Percentiles rank a stretch among this genome's conserved stretches.
These are phyloP conservation scores for Arrhopalites spinosus DNA, from an alignment of 2,888 invertebrate genomes.

Conservation along the genomic window DNA sequence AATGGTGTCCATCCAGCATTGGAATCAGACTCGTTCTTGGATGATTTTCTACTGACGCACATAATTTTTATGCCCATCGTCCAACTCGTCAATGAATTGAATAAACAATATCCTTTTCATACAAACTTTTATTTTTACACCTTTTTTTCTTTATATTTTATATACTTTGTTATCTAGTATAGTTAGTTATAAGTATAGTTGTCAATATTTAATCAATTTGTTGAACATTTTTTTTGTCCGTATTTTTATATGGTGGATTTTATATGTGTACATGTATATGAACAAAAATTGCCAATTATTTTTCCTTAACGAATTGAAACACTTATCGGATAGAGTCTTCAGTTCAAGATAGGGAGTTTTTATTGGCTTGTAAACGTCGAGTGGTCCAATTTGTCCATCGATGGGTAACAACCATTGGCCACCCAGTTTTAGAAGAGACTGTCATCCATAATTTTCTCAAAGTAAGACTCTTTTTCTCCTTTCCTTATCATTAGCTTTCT, in stretches of 20 bases:
- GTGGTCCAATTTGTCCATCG: slow-evolving; percentile 78
- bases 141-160: neutral
- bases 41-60: slow-evolving; percentile 81
- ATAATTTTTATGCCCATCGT: slow-evolving; percentile 80
- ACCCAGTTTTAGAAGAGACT: slow-evolving; percentile 76
- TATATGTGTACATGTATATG: too few species aligned
- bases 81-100: slow-evolving; percentile 73
- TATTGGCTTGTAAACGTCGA: slow-evolving; percentile 72
- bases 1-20: neutral
- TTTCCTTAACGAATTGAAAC: slow-evolving; percentile 52
- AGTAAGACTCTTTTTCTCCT: slow-evolving; percentile 59
- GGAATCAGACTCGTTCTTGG: slow-evolving; percentile 73
- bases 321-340: slow-evolving; percentile 59
- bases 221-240: too few species aligned
- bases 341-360: slow-evolving; percentile 68
- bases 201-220: too few species aligned
- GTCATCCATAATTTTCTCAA: slow-evolving; percentile 74
- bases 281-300: slow-evolving; percentile 28
- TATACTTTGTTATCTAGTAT: too few species aligned
- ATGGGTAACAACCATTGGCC: slow-evolving; percentile 62
- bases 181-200: too few species aligned
- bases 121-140: too few species aligned
- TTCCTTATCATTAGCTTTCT: neutral
- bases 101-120: slow-evolving; percentile 81
- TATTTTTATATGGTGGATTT: too few species aligned